Evolutionary conservation across 2,797 vertebrate genomes (phyloP).

Genomic region (Vespertilio murinus): DNA sequence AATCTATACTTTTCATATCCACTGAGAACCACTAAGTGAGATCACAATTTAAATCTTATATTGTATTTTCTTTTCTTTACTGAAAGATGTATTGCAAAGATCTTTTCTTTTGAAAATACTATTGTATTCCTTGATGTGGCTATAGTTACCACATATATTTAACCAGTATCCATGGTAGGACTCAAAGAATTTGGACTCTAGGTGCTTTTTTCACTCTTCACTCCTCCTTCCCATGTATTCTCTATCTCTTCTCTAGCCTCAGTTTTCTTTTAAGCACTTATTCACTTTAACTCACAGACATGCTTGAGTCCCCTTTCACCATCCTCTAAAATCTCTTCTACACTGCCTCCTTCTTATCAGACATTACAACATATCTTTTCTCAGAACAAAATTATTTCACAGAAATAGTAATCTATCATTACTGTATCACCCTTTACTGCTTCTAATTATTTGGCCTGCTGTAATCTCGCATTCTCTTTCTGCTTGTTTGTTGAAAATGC

Average conservation of each 20-base stretch:
- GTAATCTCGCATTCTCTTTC: neutral
- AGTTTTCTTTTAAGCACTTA: neutral
- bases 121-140: neutral
- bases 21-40: neutral
- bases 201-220: neutral
- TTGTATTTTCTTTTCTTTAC: neutral
- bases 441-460: neutral
- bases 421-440: neutral
- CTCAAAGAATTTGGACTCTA: neutral
- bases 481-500: neutral
- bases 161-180: neutral
- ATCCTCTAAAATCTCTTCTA: neutral
- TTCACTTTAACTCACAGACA: neutral
- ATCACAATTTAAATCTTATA: neutral
- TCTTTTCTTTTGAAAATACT: neutral
- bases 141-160: neutral
- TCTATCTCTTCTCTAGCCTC: neutral
- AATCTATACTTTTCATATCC: neutral
- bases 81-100: neutral
- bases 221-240: neutral
- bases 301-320: neutral
- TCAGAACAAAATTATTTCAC: neutral
- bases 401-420: neutral
- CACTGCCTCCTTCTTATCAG: neutral
- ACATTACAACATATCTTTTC: neutral